Conservation (phyloP, 2,113 vertebrate species). For the Aldabrachelys gigantea region DNA sequence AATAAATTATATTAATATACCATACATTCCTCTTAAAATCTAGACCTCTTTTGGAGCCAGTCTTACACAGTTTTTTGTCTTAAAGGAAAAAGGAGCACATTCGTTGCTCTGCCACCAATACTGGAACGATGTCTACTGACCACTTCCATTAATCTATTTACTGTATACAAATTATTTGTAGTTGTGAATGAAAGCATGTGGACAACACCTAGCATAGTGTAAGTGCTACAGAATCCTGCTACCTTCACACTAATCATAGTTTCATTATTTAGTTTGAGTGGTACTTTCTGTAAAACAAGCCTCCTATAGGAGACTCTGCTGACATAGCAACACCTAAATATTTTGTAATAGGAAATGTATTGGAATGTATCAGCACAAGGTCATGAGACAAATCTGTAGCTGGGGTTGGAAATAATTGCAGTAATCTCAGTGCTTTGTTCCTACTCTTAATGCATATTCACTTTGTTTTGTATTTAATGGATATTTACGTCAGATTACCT, state of each 20-base stretch:
- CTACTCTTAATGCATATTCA: accelerated
- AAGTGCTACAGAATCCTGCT: conserved; percentile 53
- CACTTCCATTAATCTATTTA: background rate
- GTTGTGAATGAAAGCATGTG: conserved; percentile 39
- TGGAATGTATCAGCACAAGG: conserved; percentile 39
- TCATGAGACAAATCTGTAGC: background rate
- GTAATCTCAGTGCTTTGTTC: background rate
- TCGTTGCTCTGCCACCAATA: background rate
- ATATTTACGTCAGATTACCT: background rate
- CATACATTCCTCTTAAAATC: background rate
- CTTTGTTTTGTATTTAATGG: background rate
- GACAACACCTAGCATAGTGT: conserved; percentile 19
- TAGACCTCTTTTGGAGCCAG: background rate
- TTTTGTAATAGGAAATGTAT: conserved; percentile 48
- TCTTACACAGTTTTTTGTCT: background rate
- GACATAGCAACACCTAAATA: background rate
- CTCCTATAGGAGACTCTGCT: conserved; percentile 58
- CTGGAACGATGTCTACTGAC: background rate
- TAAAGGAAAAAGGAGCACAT: background rate
- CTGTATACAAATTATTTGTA: conserved; percentile 21
- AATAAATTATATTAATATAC: background rate
- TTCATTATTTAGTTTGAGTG: conserved; percentile 53
- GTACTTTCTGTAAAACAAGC: conserved; percentile 36
- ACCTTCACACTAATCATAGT: conserved; percentile 12
- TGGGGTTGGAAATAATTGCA: background rate